A percentile compares a stretch with the other conserved stretches of the same genome.
Evolutionary conservation across 2,888 invertebrate species (phyloP).

Genomic region (Sympetrum striolatum): DNA sequence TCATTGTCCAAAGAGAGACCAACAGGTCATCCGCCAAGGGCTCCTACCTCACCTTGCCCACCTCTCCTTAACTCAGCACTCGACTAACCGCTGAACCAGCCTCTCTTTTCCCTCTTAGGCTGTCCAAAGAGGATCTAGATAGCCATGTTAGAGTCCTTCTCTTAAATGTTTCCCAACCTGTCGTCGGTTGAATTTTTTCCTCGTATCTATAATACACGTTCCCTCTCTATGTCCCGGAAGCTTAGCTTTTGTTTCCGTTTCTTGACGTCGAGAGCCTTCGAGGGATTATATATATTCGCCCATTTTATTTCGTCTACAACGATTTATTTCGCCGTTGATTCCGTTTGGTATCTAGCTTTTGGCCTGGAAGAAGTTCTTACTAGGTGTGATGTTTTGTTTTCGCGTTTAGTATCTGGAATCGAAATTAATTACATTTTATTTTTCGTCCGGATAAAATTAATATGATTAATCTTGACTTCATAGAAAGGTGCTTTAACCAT

Average conservation of each 20-base stretch:
- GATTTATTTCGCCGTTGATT: background rate
- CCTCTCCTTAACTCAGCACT: background rate
- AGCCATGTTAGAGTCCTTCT: constrained; percentile 4
- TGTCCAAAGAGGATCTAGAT: constrained; percentile 35
- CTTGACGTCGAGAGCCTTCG: background rate
- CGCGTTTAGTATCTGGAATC: no score
- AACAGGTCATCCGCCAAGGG: constrained; percentile 21
- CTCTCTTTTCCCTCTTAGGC: constrained; percentile 14
- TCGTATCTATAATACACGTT: background rate
- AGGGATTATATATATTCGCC: background rate
- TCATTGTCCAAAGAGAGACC: constrained; percentile 32
- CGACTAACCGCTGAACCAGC: constrained; percentile 31
- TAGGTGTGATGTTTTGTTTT: no score
- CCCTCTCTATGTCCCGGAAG: background rate
- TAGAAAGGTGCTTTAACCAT: no score
- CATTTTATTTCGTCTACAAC: background rate
- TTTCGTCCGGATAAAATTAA: no score
- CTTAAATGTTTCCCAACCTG: constrained; percentile 31
- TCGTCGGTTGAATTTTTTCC: background rate
- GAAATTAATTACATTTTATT: no score
- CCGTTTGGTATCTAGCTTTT: no score
- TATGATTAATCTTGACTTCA: no score
- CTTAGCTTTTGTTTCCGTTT: background rate
- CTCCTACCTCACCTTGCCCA: constrained; percentile 9
- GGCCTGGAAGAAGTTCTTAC: no score